Evolutionary conservation across 2,797 vertebrate genomes (phyloP), one percentile per base, ranked within the genome.

Genomic region (Acanthurus leucopareius): DNA sequence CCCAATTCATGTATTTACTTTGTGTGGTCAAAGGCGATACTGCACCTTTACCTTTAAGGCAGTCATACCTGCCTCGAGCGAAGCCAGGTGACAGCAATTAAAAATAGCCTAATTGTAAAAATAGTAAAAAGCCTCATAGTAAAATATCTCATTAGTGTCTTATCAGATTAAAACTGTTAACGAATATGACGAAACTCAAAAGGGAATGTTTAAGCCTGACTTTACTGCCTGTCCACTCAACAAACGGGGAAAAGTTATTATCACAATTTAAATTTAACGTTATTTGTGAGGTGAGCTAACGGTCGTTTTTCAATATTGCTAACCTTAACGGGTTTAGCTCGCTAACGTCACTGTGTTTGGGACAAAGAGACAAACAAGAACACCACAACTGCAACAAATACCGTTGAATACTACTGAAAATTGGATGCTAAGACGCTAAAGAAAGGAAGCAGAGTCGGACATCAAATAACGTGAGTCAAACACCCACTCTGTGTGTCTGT

Each of bases 1-100:
- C 3, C 57, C 17, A 8, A 4, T 32, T 32, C 28, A 32, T 32
- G 0, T 40, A 10, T 40, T 10, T 40, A 10, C 40, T 40, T 8
- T 11, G 44, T 52, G 70, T 51, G 70, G 64, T 9, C 35, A 69
- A 52, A 64, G 45, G 10, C 32, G 45, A 28, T 62, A 57, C 13
- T 54, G 42, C 74, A 49, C 66, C 6, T 1, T 56, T 3, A 32
- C 22, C 16, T 17, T 11, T 7, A 1, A 28, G 16, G 9, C 6
- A 38, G 38, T 38, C n/a, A 10, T 54, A 14, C n/a, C 16, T 14
- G 35, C 32, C 17, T 7, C n/a, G 1, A 13, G 0, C 47, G 8
- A 16, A 1, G 2, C 14, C 38, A 56, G 52, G 53, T 69, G 19
- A 35, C 35, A 0, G 4, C 20, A 5, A 64, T 35, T 5, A 25